These are phyloP conservation scores for Mesorhabditis sp. DNA, from an alignment of 2,888 invertebrate species.

Conservation along the genomic window DNA sequence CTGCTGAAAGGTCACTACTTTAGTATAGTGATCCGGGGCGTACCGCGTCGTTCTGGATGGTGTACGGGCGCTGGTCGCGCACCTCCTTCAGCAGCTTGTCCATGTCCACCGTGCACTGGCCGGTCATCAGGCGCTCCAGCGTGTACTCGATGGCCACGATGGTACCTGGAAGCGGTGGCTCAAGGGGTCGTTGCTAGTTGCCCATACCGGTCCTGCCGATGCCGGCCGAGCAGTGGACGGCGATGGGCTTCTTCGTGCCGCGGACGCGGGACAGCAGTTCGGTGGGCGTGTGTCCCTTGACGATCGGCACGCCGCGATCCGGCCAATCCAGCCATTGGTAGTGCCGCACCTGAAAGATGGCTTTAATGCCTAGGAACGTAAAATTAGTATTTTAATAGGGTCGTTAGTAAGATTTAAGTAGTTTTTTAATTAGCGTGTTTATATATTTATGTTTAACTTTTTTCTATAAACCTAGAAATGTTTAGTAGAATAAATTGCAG, in stretches of 20 bases:
- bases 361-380: too few species aligned
- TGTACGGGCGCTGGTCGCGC: constrained; percentile 31
- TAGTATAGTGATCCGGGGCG: not conserved
- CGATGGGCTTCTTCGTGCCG: constrained; percentile 26
- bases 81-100: constrained; percentile 29
- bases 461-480: too few species aligned
- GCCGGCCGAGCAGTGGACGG: constrained; percentile 44
- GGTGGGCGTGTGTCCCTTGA: constrained; percentile 5
- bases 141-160: constrained; percentile 35
- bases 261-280: constrained; percentile 24
- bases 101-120: constrained; percentile 21
- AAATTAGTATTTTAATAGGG: too few species aligned
- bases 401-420: too few species aligned
- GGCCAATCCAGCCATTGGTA: constrained; percentile 44
- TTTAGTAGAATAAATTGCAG: too few species aligned
- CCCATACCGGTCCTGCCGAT: constrained; percentile 34
- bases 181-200: too few species aligned
- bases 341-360: constrained; percentile 24
- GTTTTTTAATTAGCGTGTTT: too few species aligned
- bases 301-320: constrained; percentile 37
- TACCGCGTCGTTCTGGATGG: constrained; percentile 33
- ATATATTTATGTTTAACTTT: too few species aligned
- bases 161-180: constrained; percentile 11
- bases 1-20: not conserved
- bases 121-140: constrained; percentile 8